phyloP scores from a whole-genome alignment of 1,140 invertebrate genomes.

The Achroia grisella region DNA sequence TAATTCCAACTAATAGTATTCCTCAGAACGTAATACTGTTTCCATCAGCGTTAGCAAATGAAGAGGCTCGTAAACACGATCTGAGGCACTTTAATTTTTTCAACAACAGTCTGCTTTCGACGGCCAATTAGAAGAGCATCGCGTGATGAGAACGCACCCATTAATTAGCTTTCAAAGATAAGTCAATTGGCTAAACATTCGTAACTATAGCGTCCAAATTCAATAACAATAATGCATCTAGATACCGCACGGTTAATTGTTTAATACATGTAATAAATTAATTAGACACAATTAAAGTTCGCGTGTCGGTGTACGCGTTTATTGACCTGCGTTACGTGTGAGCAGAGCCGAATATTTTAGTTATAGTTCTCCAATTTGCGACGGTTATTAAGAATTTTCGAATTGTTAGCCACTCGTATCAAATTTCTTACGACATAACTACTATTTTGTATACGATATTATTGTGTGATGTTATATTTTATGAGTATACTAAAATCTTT shows the following conservation, averaged over 20 bases:
- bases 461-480: neutral
- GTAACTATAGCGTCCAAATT: conserved; percentile 36
- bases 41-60: no score
- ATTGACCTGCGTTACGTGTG: conserved; percentile 50
- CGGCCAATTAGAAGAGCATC: conserved; percentile 45
- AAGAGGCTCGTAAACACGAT: no score
- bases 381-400: conserved; percentile 47
- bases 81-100: conserved; percentile 4
- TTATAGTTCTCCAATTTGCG: conserved; percentile 31
- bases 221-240: conserved; percentile 63
- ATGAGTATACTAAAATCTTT: neutral
- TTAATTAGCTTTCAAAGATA: conserved; percentile 66
- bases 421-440: no score
- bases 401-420: no score
- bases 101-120: conserved; percentile 17
- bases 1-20: no score
- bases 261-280: conserved; percentile 73
- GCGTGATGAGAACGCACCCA: conserved; percentile 50
- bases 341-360: conserved; percentile 34
- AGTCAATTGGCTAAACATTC: conserved; percentile 57
- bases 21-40: no score
- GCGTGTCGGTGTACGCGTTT: conserved; percentile 47
- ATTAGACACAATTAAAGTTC: conserved; percentile 65
- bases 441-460: conserved; percentile 4
- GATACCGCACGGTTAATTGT: conserved; percentile 67